Conservation (phyloP, 2,797 vertebrate genomes). For the Fistularia commersonii region DNA sequence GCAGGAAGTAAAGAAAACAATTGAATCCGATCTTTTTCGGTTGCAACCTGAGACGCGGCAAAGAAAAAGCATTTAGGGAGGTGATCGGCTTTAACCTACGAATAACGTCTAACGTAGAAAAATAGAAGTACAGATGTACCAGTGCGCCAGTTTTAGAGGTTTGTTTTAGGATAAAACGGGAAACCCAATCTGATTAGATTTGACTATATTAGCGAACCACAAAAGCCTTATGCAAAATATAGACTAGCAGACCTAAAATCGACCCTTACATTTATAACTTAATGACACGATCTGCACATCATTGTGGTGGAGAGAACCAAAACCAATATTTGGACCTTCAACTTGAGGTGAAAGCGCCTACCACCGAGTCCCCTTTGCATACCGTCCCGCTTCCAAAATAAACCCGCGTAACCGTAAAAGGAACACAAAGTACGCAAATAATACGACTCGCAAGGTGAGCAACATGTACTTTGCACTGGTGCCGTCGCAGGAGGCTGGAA, state of each 20-base stretch:
- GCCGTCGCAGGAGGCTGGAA: conserved; percentile 2
- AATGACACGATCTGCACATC: not conserved
- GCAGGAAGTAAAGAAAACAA: no score
- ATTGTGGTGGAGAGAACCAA: conserved; percentile 1
- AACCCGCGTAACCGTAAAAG: not conserved
- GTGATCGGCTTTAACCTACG: no score
- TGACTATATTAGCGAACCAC: no score
- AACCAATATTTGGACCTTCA: not conserved
- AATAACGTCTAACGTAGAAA: no score
- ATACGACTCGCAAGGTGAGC: not conserved
- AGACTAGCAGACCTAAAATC: not conserved
- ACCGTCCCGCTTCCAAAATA: conserved; percentile 10
- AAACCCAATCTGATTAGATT: no score
- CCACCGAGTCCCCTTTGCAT: not conserved
- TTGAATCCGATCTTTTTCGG: no score
- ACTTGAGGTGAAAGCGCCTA: conserved; percentile 6
- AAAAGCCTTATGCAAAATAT: no score
- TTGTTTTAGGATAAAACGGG: no score
- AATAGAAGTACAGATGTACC: no score
- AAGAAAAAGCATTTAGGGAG: no score
- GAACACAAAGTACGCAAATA: conserved; percentile 4
- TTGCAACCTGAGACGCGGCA: no score
- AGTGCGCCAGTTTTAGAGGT: no score
- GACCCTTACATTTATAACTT: not conserved
- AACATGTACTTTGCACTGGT: conserved; percentile 6